A percentile compares a stretch with the other conserved stretches of the same genome.
Evolutionary conservation across 2,888 invertebrate species (phyloP).

Genomic region (Tetragonula carbonaria): DNA sequence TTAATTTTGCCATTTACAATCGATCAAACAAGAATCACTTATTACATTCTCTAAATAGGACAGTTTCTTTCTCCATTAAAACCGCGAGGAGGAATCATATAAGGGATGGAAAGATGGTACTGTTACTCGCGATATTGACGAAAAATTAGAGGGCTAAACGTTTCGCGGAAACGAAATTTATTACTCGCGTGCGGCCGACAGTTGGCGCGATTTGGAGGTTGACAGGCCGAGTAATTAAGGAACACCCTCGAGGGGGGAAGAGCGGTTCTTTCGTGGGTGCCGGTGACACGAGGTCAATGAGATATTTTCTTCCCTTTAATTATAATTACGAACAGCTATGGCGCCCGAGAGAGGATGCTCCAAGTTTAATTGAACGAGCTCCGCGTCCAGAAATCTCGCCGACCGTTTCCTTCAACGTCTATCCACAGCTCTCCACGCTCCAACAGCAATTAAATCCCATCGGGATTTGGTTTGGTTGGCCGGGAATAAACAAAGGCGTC

Average conservation of each 20-base stretch:
- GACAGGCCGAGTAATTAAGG: conserved; percentile 74
- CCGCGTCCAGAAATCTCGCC: conserved; percentile 28
- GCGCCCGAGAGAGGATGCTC: conserved; percentile 32
- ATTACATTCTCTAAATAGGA: background rate
- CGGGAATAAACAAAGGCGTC: background rate
- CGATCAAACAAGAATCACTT: too few relatives aligned
- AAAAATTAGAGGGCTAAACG: conserved; percentile 33
- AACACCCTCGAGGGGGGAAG: conserved; percentile 38
- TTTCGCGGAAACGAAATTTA: conserved; percentile 69
- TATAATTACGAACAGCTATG: conserved; percentile 50
- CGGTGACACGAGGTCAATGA: conserved; percentile 63
- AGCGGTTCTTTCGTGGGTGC: conserved; percentile 61
- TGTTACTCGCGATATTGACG: conserved; percentile 32
- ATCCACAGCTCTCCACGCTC: background rate
- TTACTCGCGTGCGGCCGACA: conserved; percentile 74
- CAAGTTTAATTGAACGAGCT: conserved; percentile 55
- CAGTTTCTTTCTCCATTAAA: background rate
- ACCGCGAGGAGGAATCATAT: background rate
- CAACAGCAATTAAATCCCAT: background rate
- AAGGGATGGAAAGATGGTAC: background rate
- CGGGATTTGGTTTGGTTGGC: background rate
- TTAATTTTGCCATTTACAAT: too few relatives aligned
- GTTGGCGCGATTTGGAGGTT: conserved; percentile 59
- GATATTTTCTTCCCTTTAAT: conserved; percentile 62
- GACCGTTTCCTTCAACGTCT: background rate